Evolutionary conservation across 2,797 vertebrate genomes (phyloP), one percentile per base, ranked within the genome.

Genomic region (Enoplosus armatus): DNA sequence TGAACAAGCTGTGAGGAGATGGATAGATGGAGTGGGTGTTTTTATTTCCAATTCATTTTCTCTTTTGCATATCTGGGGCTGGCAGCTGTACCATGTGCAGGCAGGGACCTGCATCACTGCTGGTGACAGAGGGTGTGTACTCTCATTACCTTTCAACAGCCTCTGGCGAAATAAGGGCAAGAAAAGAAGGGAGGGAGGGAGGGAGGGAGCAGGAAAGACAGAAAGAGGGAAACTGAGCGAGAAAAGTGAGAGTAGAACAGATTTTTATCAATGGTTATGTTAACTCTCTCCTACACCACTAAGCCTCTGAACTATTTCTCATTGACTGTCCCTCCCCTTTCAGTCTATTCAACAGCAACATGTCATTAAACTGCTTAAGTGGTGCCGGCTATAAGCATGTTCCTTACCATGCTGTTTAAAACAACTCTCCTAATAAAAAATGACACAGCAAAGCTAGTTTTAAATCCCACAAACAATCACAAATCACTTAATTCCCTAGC

Each of bases 61-160:
- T 70, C 63, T 74, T 84, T 54, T 4, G 51, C 73, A 69, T 72
- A 74, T 76, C 73, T 74, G 63, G n/a, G 29, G 45, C 75, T 88
- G 85, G 90, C 87, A 80, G 86, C 71, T 51, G 61, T 83, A 72
- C 75, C 61, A 11, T 33, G 68, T 79, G 80, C 93, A 91, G 81
- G 92, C 86, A 86, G 64, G 41, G 86, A 90, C 93, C 87, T 93
- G 94, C 82, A 73, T 79, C 62, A 37, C 58, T 69, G 80, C 71
- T 84, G 85, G 91, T 90, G 89, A 65, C 66, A 64, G 87, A 83
- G 85, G 90, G 90, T 85, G 91, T 91, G 89, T 79, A 27, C 80
- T 70, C 58, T 77, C 73, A 79, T 72, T 85, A 84, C 70, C 78
- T 87, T 87, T 83, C 51, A 90, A 84, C 84, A 85, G 79, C 59